Evolutionary conservation across 2,797 vertebrate species (phyloP).

Genomic region (Urophycis tenuis): DNA sequence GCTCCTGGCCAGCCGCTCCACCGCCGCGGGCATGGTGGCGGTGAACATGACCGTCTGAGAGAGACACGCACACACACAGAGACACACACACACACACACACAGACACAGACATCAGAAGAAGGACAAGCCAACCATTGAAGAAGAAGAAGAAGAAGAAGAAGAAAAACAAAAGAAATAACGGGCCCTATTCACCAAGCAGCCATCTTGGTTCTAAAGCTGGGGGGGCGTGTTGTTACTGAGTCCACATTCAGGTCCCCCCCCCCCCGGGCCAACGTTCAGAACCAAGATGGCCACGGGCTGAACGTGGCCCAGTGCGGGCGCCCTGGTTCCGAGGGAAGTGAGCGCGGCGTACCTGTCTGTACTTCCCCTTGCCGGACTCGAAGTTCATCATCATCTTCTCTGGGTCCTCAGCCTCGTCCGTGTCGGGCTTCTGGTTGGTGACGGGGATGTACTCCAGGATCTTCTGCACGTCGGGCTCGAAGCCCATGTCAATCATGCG

Average conservation of each 20-base stretch:
- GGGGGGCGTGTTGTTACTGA: background rate
- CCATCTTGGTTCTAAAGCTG: background rate
- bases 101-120: background rate
- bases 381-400: slow-evolving; percentile 97
- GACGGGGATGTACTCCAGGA: slow-evolving; percentile 96
- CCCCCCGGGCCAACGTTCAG: background rate
- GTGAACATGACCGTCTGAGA: slow-evolving; percentile 97
- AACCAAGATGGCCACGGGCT: background rate
- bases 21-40: slow-evolving; percentile 93
- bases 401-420: slow-evolving; percentile 93
- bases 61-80: slow-evolving; percentile 7
- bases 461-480: slow-evolving; percentile 96
- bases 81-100: background rate
- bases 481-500: slow-evolving; percentile 99
- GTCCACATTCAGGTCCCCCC: too few relatives aligned
- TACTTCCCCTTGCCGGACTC: slow-evolving; percentile 97
- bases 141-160: background rate
- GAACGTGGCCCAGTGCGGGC: background rate
- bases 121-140: background rate
- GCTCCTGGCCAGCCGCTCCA: slow-evolving; percentile 91
- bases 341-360: slow-evolving; percentile 77
- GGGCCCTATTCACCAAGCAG: background rate
- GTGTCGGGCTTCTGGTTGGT: slow-evolving; percentile 98
- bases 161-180: background rate
- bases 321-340: background rate